Evolutionary conservation across 2,888 invertebrate species (phyloP).

Genomic region (Petrolisthes cinctipes): DNA sequence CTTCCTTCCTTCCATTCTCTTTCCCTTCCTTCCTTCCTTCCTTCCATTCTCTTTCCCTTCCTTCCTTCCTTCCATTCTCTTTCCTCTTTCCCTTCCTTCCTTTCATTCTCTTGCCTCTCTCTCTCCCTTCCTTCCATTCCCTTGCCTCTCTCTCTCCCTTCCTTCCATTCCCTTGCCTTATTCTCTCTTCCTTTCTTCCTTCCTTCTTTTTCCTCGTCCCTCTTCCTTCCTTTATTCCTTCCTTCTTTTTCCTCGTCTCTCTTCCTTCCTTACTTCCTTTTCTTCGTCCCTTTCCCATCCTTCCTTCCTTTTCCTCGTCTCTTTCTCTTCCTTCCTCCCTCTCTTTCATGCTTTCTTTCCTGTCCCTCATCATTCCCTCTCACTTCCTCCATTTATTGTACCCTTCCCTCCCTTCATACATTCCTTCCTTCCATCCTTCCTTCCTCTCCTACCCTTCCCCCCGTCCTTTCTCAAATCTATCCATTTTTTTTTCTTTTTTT

Average conservation of each 20-base stretch:
- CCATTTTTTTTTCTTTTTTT: not conserved
- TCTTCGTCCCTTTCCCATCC: too few relatives aligned
- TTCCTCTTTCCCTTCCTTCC: too few relatives aligned
- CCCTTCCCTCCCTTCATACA: not conserved
- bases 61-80: not conserved
- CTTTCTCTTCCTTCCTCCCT: not conserved
- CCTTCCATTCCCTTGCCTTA: not conserved
- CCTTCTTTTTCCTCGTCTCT: not conserved
- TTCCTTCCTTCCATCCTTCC: not conserved
- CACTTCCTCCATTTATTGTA: not conserved
- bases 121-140: too few relatives aligned
- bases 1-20: not conserved
- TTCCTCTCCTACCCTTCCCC: too few relatives aligned
- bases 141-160: too few relatives aligned
- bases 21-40: not conserved
- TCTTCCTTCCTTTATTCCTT: not conserved
- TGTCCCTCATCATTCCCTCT: not conserved
- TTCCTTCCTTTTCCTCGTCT: not conserved
- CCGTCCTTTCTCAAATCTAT: too few relatives aligned
- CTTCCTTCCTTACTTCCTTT: not conserved
- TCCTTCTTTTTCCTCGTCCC: too few relatives aligned
- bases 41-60: not conserved
- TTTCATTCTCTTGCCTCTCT: too few relatives aligned
- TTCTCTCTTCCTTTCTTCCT: too few relatives aligned
- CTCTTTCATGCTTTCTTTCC: too few relatives aligned